Evolutionary conservation across 2,113 vertebrate species (phyloP), one percentile per base, ranked within the genome.

Genomic region (Sphaerodactylus townsendi): DNA sequence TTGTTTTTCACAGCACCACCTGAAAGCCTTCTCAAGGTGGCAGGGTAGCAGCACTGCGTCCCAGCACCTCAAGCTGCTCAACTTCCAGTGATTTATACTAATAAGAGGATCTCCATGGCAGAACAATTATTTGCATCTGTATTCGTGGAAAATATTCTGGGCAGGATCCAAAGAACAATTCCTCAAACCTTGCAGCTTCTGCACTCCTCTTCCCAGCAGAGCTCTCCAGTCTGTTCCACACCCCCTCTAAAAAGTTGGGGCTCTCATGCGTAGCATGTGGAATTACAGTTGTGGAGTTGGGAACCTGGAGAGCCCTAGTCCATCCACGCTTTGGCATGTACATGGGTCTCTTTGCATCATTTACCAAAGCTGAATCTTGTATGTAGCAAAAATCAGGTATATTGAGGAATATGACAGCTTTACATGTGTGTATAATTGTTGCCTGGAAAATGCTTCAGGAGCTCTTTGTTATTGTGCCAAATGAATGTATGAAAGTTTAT

Each of bases 401-500:
- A 65, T 79, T 82, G 72, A 76, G 10, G 87, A 88, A 41, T 83
- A 37, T 44, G 78, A 76, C 83, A 69, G 59, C 28, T 62, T 28
- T 79, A 33, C 79, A 21, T 70, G 53, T 87, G 88, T 72, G 44
- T 5, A 1, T 35, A 50, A 66, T 10, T 83, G 84, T 81, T 93
- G 5, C 72, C 72, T 82, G 35, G 88, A 83, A 81, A 50, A 46
- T 88, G n/a, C 21, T 77, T 86, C 72, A 0, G 33, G 89, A 93
- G 77, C 69, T 85, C 72, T 89, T 30, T 90, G 80, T 87, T 89
- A 66, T 48, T 2, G 23, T 87, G 72, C 75, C 73, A 91, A 85
- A 33, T 87, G 81, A 77, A 86, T 91, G 39, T 85, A 66, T 28
- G 65, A 89, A 89, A 87, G 93, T 92, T 80, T 94, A 86, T 83